Evolutionary conservation across 1,140 invertebrate species (phyloP), one percentile per base, ranked within the genome.

Genomic region (Trichonephila clavata): DNA sequence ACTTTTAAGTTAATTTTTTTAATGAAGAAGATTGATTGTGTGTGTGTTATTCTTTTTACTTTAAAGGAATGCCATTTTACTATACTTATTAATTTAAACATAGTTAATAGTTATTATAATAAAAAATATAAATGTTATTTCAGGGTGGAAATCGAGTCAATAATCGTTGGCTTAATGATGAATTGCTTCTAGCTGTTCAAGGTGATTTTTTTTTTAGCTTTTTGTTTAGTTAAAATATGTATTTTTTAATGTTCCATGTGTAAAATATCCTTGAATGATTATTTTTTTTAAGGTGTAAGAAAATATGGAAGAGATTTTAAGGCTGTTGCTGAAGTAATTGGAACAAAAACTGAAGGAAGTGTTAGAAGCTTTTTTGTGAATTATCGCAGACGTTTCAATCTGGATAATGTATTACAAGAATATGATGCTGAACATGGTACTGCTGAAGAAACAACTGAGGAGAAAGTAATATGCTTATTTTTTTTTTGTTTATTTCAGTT

Each of bases 271-370:
- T 20, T 61, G 8, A 39, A 13, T 84, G 4, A 7, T 50, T 32
- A 81, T 90, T 94, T 94, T n/a, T 83, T 93, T 94, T 94, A 3
- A 97, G 97, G 97, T 91, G 97, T 99, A 61, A 97, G 98, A 80
- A 98, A 98, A 96, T 99, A 98, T 96, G 99, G 99, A 95, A 99
- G 98, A 96, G 98, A 99, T 96, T 99, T 99, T 96, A 97, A 98
- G 96, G 98, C 98, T 39, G 99, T 99, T 94, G 98, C 99, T 21
- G 98, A 99, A 96, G 97, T 99, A 8, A 97, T 99, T 94, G 98
- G 98, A 87, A 99, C 98, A 43, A 99, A 99, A 96, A 99, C 98
- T 5, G 98, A 99, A 96, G 97, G 97, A 61, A 98, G 99, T 95
- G 96, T 99, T 24, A 97, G 98, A 91, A 97, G 97, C 57, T 99